These are phyloP conservation scores for Isurus oxyrinchus DNA, from an alignment of 2,113 vertebrate species.

Conservation along the genomic window DNA sequence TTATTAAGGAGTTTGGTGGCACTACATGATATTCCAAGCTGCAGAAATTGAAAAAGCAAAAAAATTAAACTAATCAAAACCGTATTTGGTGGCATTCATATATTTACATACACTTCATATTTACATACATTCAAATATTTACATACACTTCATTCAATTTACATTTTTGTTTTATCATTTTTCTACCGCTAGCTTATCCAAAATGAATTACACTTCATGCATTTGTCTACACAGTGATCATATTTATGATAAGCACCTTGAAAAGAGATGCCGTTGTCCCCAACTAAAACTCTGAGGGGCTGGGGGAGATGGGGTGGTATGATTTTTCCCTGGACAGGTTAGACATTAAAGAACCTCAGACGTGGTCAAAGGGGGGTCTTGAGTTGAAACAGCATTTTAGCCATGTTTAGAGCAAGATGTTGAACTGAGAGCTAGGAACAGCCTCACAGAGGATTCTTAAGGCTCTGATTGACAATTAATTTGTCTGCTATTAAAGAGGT, in stretches of 20 bases:
- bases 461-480: background rate
- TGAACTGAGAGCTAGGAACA: background rate
- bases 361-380: background rate
- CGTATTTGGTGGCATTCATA: background rate
- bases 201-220: background rate
- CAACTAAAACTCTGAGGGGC: background rate
- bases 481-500: background rate
- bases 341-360: background rate
- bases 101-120: background rate
- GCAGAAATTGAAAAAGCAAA: background rate
- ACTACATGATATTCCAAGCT: background rate
- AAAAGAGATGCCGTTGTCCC: background rate
- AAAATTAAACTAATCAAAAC: background rate
- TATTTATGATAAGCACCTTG: background rate
- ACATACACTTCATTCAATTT: background rate
- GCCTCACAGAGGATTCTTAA: background rate
- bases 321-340: background rate
- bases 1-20: background rate
- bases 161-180: background rate
- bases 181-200: background rate
- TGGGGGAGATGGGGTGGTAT: too few relatives aligned
- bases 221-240: background rate
- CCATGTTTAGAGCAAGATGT: background rate
- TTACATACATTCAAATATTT: background rate
- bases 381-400: background rate